Base-by-base conservation (phyloP, 64 coral and sea anemone species). In the Actinia tenebrosa region DNA sequence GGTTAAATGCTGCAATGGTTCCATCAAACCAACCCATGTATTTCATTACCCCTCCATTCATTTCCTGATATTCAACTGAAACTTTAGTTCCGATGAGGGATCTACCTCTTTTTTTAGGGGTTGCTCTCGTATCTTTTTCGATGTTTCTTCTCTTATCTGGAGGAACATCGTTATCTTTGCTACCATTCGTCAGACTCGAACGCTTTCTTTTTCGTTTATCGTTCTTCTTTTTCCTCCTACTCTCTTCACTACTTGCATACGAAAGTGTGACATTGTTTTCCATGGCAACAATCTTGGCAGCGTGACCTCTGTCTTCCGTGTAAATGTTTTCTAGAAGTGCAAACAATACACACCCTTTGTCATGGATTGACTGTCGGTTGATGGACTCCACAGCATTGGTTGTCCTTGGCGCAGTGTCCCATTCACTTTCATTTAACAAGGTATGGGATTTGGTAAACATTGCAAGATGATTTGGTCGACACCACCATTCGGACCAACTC, bases 401-500 rank as follows among this genome's bases (percentile, higher is more conserved):
- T 47, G 46, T 47, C 6, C 46, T 47, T 47, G 46, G 46, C 46
- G 6, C 6, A 47, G 6, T 47, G 46, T 47, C 71, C 71, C 22
- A 20, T 27, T 77, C 71, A 77, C 20, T 43, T 77, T 18, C 10
- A 3, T 77, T 42, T 52, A 83, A 45, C 17, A 14, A n/a, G 11
- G 80, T 46, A 4, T 53, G 44, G 6, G 45, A n/a, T 83, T 46
- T 44, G 3, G 80, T 83, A 56, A 83, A 83, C 80, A 83, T 83
- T 83, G 2, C 3, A 4, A 83, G 53, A 37, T 83, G 80, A 83
- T 83, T 83, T 45, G 80, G 27, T 83, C 27, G 26, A 46, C 27
- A 83, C 80, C 80, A 83, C 80, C 80, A 83, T 50, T 83, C 80
- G 1, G 6, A 60, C 80, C 80, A 46, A 22, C 44, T 83, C 44